Evolutionary conservation across 2,888 invertebrate species (phyloP), one percentile per base, ranked within the genome.

Genomic region (Agelastica alni): DNA sequence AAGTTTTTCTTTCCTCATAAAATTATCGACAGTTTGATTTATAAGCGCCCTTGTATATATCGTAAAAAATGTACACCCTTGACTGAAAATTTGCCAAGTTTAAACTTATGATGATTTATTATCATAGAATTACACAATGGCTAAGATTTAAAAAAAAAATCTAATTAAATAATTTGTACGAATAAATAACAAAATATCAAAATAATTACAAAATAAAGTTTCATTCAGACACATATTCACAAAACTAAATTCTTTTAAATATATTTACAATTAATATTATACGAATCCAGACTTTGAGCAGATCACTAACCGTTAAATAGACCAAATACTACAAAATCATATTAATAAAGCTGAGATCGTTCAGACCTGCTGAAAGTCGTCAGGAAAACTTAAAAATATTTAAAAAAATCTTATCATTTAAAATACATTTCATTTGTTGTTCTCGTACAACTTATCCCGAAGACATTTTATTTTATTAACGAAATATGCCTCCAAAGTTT

Each of bases 401-500:
- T 43, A 55, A 54, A 55, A 61, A 45, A 42, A 32, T 51, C 37
- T 36, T 14, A 5, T 17, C 17, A 28, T 16, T 32, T 47, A 16
- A 30, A 44, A 34, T 42, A 20, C 17, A n/a, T n/a, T n/a, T 66
- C 65, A 71, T 63, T 72, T 72, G 60, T 71, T 73, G 63, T 72
- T 80, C 76, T 88, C 87, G 70, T 86, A 88, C 72, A 91, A 83
- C 78, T 87, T 91, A 80, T 93, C 91, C 70, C 93, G 85, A 75
- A 93, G 85, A 77, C 85, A 85, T 80, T 91, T 91, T 63, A 95
- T 91, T 83, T 93, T 94, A 79, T 92, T 91, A 75, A 93, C 93
- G 82, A 98, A 97, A 78, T 90, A 96, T 56, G 91, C 90, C 80
- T 98, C 97, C 60, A 98, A 82, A 48, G 91, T 89, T 76, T 96